Evolutionary conservation across 2,888 invertebrate genomes (phyloP).

Genomic region (Cephus runcator): DNA sequence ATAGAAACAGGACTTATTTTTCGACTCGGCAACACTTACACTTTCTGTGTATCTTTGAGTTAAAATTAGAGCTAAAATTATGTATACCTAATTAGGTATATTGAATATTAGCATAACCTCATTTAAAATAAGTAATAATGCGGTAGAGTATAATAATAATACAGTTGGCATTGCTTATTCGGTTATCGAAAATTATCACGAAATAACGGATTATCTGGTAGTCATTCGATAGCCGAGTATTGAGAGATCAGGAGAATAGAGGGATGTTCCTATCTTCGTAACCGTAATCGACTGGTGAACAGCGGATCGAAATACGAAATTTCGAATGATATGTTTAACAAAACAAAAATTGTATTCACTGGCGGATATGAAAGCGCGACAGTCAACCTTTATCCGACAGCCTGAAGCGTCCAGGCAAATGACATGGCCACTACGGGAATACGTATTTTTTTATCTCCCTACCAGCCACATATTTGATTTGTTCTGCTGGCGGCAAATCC

Average conservation of each 20-base stretch:
- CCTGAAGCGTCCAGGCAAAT: constrained; percentile 4
- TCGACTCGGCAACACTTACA: too few relatives aligned
- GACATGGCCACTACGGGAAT: constrained; percentile 1
- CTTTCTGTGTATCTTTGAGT: not conserved
- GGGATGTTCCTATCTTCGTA: not conserved
- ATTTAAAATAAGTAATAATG: not conserved
- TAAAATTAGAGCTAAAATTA: not conserved
- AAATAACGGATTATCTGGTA: not conserved
- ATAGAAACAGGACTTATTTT: too few relatives aligned
- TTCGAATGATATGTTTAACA: not conserved
- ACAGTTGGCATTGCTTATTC: not conserved
- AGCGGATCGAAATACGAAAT: not conserved
- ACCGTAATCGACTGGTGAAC: not conserved
- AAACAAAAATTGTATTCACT: not conserved
- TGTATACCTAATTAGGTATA: too few relatives aligned
- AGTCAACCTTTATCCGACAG: not conserved
- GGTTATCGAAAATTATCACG: not conserved
- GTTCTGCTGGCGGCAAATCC: constrained; percentile 1
- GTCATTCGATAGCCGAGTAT: not conserved
- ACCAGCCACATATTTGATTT: constrained; percentile 1
- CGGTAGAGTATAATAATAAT: not conserved
- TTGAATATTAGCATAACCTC: not conserved
- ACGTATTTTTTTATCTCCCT: not conserved
- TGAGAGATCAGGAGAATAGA: not conserved
- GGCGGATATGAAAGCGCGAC: constrained; percentile 2